Percentiles rank a stretch among this genome's conserved stretches.
These are phyloP conservation scores for Arge pagana DNA, from an alignment of 2,888 invertebrate genomes.

Conservation along the genomic window DNA sequence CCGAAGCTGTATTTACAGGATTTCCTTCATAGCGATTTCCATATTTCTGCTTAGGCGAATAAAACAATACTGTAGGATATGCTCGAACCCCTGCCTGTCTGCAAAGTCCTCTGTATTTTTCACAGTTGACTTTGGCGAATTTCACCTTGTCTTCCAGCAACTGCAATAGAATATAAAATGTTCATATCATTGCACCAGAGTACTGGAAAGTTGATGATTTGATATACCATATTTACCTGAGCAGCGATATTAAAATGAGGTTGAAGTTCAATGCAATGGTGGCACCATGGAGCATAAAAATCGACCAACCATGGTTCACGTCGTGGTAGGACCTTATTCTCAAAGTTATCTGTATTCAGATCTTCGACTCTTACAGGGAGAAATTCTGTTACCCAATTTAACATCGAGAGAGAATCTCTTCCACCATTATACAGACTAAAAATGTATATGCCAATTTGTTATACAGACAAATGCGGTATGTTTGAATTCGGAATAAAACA, in stretches of 20 bases:
- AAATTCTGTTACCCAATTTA: conserved; percentile 67
- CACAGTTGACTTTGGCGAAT: conserved; percentile 71
- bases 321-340: conserved; percentile 60
- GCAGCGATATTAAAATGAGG: conserved; percentile 71
- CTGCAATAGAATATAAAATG: conserved; percentile 44
- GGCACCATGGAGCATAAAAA: conserved; percentile 73
- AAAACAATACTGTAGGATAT: conserved; percentile 73
- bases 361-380: conserved; percentile 65
- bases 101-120: conserved; percentile 62
- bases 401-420: conserved; percentile 66
- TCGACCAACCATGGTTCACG: conserved; percentile 66
- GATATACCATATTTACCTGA: conserved; percentile 58
- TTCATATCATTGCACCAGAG: background rate
- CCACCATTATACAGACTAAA: conserved; percentile 65
- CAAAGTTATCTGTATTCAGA: conserved; percentile 57
- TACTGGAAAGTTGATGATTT: background rate
- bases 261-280: conserved; percentile 68
- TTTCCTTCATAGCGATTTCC: conserved; percentile 34
- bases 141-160: conserved; percentile 62
- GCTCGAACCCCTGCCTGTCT: conserved; percentile 63
- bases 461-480: conserved; percentile 8
- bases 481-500: conserved; percentile 5
- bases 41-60: conserved; percentile 62
- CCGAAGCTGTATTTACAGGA: conserved; percentile 27
- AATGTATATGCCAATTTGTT: background rate